phyloP scores from a whole-genome alignment of 2,888 invertebrate genomes.

The Leptopterna dolabrata region DNA sequence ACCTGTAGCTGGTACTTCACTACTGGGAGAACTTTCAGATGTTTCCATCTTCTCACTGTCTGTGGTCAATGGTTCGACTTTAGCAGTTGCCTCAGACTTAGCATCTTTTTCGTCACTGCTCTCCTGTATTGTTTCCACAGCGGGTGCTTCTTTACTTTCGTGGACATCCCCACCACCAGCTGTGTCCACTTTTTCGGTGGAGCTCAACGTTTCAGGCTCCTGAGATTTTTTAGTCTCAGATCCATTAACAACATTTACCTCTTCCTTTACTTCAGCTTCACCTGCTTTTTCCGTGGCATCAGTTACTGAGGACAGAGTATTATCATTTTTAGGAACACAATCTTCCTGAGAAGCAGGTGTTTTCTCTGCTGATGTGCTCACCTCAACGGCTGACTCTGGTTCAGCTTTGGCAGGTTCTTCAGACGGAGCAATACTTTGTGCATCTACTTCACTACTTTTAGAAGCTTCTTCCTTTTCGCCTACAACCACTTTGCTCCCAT shows the following conservation, averaged over 20 bases:
- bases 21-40: background rate
- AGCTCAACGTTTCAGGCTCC: background rate
- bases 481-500: background rate
- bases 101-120: background rate
- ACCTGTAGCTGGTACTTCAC: background rate
- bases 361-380: background rate
- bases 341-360: background rate
- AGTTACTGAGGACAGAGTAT: background rate
- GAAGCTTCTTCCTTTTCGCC: background rate
- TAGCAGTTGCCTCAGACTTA: conserved; percentile 54
- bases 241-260: background rate
- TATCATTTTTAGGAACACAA: background rate
- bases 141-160: background rate
- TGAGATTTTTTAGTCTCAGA: background rate
- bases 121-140: background rate
- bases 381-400: background rate
- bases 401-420: background rate
- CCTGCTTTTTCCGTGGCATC: background rate
- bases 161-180: background rate
- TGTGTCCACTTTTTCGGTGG: background rate
- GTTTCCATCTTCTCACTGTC: background rate
- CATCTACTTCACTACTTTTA: background rate
- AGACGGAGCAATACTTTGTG: background rate
- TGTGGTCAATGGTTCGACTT: background rate
- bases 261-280: background rate